phyloP scores from a whole-genome alignment of 2,888 invertebrate species.

The Drosophila leonis region DNA sequence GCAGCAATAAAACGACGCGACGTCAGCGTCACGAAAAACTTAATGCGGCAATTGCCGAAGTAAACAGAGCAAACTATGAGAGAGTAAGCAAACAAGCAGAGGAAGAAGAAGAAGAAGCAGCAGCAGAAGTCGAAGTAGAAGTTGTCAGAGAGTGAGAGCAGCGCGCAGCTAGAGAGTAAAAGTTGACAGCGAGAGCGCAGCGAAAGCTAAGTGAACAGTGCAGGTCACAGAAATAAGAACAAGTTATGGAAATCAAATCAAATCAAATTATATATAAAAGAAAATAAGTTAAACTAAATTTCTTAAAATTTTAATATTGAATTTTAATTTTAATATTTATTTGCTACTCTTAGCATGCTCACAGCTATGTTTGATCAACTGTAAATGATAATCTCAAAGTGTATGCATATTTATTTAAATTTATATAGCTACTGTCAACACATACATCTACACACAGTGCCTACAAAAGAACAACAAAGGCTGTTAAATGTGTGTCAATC shows the following conservation, averaged over 20 bases:
- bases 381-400: background rate
- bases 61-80: slow-evolving; percentile 70
- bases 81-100: slow-evolving; percentile 15
- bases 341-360: background rate
- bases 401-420: slow-evolving; percentile 12
- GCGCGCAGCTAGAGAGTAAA: slow-evolving; percentile 69
- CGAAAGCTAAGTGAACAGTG: slow-evolving; percentile 47
- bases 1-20: slow-evolving; percentile 44
- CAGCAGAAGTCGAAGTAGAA: slow-evolving; percentile 10
- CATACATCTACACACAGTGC: background rate
- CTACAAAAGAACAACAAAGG: slow-evolving; percentile 33
- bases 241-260: too few species aligned
- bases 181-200: slow-evolving; percentile 51
- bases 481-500: slow-evolving; percentile 47
- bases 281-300: background rate
- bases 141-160: slow-evolving; percentile 31
- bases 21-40: slow-evolving; percentile 27
- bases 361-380: background rate
- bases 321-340: too few species aligned
- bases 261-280: too few species aligned
- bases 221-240: background rate
- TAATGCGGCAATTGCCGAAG: slow-evolving; percentile 68
- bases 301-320: background rate
- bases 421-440: slow-evolving; percentile 12
- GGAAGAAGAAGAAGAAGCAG: slow-evolving; percentile 10